Evolutionary conservation across 1,140 invertebrate species (phyloP).

Genomic region (Leptestheria dahalacensis): DNA sequence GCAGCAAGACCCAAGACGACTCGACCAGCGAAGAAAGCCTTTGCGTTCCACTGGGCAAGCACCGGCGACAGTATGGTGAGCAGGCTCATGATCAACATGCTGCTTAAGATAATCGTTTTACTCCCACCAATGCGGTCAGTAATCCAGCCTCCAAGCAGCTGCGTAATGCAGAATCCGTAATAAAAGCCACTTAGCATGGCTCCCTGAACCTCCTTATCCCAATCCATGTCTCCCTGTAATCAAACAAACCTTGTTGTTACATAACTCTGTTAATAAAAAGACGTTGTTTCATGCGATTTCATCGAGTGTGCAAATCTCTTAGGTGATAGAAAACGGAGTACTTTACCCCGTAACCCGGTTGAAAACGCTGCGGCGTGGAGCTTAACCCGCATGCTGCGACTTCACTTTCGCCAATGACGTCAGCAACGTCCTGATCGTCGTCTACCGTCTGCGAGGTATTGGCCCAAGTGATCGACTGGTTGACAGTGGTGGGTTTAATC

Average conservation of each 20-base stretch:
- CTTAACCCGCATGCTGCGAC: background rate
- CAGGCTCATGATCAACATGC: slow-evolving; percentile 26
- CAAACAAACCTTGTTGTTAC: too few relatives aligned
- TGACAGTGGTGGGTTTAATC: slow-evolving; percentile 18
- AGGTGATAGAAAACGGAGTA: background rate
- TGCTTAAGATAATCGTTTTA: slow-evolving; percentile 22
- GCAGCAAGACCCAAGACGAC: slow-evolving; percentile 30
- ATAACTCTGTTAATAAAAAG: too few relatives aligned
- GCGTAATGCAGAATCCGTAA: slow-evolving; percentile 30
- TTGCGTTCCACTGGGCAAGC: slow-evolving; percentile 26
- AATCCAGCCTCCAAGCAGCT: slow-evolving; percentile 32
- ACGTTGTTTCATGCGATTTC: too few relatives aligned
- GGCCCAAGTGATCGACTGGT: too few relatives aligned
- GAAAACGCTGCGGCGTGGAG: background rate
- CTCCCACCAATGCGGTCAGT: slow-evolving; percentile 29
- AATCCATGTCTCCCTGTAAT: slow-evolving; percentile 22
- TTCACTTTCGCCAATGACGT: too few relatives aligned
- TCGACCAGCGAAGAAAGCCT: slow-evolving; percentile 27
- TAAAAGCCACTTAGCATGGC: slow-evolving; percentile 30
- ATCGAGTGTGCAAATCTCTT: too few relatives aligned
- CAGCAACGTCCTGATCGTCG: background rate
- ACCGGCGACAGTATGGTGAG: slow-evolving; percentile 30
- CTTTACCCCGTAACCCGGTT: background rate
- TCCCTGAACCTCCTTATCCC: slow-evolving; percentile 27
- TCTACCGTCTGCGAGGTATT: too few relatives aligned